A percentile compares a stretch with the other conserved stretches of the same genome.
Evolutionary conservation across 2,888 invertebrate species (phyloP).

Genomic region (Andrena camellia): DNA sequence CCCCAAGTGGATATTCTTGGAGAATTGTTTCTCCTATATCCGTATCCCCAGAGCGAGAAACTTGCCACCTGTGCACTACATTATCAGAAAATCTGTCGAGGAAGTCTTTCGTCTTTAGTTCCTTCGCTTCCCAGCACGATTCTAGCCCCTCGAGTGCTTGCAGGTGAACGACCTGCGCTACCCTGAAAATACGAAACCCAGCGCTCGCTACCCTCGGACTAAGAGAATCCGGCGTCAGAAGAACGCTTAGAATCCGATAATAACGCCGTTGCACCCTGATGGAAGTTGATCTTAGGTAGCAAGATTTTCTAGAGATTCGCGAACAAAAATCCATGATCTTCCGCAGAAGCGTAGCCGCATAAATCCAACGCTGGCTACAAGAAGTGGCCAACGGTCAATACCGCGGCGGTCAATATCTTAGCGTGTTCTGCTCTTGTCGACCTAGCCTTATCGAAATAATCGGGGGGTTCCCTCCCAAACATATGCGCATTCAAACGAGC

Average conservation of each 20-base stretch:
- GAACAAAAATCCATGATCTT: conserved; percentile 20
- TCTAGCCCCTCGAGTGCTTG: conserved; percentile 17
- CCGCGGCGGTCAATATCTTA: conserved; percentile 82
- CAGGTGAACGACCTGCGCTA: conserved; percentile 53
- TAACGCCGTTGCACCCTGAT: too few species aligned
- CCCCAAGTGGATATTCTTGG: neutral
- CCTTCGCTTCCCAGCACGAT: neutral
- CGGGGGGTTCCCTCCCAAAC: conserved; percentile 62
- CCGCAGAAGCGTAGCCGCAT: conserved; percentile 23
- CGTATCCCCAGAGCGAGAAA: neutral
- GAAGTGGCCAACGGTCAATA: conserved; percentile 82
- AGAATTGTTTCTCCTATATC: neutral
- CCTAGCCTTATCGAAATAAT: conserved; percentile 73
- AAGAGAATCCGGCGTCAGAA: neutral
- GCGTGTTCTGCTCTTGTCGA: conserved; percentile 76
- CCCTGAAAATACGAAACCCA: conserved; percentile 17
- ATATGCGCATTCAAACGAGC: conserved; percentile 71
- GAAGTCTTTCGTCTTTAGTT: conserved; percentile 14
- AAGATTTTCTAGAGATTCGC: neutral
- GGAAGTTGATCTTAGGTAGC: too few species aligned
- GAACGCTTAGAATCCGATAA: neutral
- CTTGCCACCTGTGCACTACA: neutral
- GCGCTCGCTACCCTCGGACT: neutral
- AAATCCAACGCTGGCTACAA: conserved; percentile 59
- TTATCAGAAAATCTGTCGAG: conserved; percentile 18